These are phyloP conservation scores for Phoenoteleia sp. DNA, from an alignment of 2,888 invertebrate species.

Conservation along the genomic window DNA sequence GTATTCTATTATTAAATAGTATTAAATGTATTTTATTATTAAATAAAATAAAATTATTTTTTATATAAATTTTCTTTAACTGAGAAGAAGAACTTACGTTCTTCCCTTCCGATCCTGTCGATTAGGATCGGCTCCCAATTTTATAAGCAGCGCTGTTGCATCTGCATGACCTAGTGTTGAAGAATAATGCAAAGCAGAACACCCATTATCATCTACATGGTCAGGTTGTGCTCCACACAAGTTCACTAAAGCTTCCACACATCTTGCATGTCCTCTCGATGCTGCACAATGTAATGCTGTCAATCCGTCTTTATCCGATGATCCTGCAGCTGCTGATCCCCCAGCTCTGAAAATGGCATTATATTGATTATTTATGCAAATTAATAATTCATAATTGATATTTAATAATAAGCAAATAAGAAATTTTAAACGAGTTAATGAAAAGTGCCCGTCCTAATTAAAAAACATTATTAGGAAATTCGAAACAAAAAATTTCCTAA, in stretches of 20 bases:
- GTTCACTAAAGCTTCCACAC: slow-evolving; percentile 95
- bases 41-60: too few relatives aligned
- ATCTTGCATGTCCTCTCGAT: slow-evolving; percentile 97
- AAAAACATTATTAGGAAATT: background rate
- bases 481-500: background rate
- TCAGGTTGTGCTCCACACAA: slow-evolving; percentile 96
- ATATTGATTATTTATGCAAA: background rate
- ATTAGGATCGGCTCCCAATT: slow-evolving; percentile 96
- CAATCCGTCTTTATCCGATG: slow-evolving; percentile 94
- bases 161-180: slow-evolving; percentile 98
- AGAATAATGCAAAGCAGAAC: slow-evolving; percentile 98
- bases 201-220: slow-evolving; percentile 96
- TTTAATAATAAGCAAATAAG: too few relatives aligned
- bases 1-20: too few relatives aligned
- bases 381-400: too few relatives aligned
- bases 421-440: too few relatives aligned
- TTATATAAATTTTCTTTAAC: too few relatives aligned
- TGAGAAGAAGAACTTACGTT: slow-evolving; percentile 90
- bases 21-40: too few relatives aligned
- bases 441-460: too few relatives aligned
- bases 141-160: slow-evolving; percentile 95
- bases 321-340: slow-evolving; percentile 88
- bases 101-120: slow-evolving; percentile 97
- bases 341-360: slow-evolving; percentile 80
- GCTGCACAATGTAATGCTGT: slow-evolving; percentile 99